A percentile compares a stretch with the other conserved stretches of the same genome.
phyloP scores from a whole-genome alignment of 2,797 vertebrate species.

The Molossus molossus region DNA sequence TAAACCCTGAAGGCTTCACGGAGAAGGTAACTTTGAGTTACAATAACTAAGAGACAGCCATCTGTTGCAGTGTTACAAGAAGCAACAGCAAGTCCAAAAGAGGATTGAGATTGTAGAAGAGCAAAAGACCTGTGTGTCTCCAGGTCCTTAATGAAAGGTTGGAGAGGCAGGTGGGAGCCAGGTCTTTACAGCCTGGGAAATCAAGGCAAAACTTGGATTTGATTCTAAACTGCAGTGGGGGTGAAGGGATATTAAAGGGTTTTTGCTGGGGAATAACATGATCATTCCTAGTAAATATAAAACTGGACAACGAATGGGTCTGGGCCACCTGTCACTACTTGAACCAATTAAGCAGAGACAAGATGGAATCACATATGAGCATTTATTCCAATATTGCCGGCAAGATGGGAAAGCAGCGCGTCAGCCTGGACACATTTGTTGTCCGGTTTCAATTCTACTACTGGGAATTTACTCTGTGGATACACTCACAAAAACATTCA shows the following conservation, averaged over 20 bases:
- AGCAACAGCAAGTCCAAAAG: background rate
- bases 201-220: background rate
- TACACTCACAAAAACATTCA: background rate
- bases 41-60: background rate
- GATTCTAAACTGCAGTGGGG: background rate
- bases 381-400: too few species aligned
- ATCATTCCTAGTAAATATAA: background rate
- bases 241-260: background rate
- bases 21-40: background rate
- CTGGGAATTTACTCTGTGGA: background rate
- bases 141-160: background rate
- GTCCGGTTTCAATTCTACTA: background rate
- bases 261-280: background rate
- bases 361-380: too few species aligned
- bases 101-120: background rate
- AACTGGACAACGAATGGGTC: too few species aligned
- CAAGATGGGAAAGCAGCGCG: too few species aligned
- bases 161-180: background rate
- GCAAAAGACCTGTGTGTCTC: background rate
- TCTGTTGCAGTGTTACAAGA: background rate
- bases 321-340: too few species aligned
- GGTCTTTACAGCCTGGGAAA: background rate
- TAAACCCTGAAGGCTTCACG: background rate
- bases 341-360: too few species aligned
- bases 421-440: too few species aligned